A percentile compares a stretch with the other conserved stretches of the same genome.
These are phyloP conservation scores for Tetramorium simillimum DNA, from an alignment of 1,140 invertebrate species.

Conservation along the genomic window DNA sequence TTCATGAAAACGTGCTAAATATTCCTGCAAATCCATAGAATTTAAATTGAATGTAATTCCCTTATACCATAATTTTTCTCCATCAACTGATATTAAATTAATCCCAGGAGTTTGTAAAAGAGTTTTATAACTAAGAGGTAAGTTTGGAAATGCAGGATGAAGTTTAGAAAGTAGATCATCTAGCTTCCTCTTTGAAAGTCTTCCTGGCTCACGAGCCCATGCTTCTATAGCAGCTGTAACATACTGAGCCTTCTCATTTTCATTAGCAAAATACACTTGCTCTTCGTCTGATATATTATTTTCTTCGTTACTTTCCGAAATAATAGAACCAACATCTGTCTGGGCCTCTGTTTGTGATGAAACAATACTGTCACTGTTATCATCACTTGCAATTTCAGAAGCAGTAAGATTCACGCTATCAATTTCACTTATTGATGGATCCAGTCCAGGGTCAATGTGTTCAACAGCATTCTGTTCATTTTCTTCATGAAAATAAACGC, in stretches of 20 bases:
- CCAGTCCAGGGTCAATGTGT: not conserved
- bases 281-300: not conserved
- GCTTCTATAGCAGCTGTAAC: not conserved
- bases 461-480: conserved; percentile 1
- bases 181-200: not conserved
- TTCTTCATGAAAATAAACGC: not conserved
- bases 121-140: not conserved
- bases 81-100: not conserved
- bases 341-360: not conserved
- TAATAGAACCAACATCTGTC: not conserved
- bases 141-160: conserved; percentile 8
- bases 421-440: not conserved
- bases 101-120: not conserved
- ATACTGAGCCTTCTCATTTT: not conserved
- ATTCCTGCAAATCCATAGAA: not conserved
- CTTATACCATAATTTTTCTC: not conserved
- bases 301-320: not conserved
- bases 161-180: not conserved
- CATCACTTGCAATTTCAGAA: not conserved
- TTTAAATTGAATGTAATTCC: not conserved
- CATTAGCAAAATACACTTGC: not conserved
- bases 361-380: not conserved
- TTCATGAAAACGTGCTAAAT: not conserved
- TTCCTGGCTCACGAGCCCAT: conserved; percentile 2
- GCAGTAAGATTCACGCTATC: not conserved